These are phyloP conservation scores for Enchytraeus crypticus DNA, from an alignment of 2,888 invertebrate genomes.

Conservation along the genomic window DNA sequence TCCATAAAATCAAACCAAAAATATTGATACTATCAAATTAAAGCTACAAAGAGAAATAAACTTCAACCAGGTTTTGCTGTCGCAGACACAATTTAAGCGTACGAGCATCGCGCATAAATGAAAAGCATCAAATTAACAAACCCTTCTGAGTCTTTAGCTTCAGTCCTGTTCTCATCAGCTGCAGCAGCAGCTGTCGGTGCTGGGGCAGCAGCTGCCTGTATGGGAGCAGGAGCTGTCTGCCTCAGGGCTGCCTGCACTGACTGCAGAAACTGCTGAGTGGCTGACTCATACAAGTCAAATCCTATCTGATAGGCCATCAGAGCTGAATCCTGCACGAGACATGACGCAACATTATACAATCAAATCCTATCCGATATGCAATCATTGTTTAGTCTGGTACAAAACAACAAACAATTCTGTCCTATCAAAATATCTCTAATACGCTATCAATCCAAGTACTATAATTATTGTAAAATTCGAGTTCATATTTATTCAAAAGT, in stretches of 20 bases:
- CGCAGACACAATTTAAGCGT: too few relatives aligned
- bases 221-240: slow-evolving; percentile 38
- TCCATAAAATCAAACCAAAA: too few relatives aligned
- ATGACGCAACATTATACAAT: not conserved
- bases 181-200: too few relatives aligned
- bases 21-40: too few relatives aligned
- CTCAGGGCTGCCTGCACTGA: slow-evolving; percentile 41
- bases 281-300: slow-evolving; percentile 97
- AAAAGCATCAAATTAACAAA: too few relatives aligned
- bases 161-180: slow-evolving; percentile 9
- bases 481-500: too few relatives aligned
- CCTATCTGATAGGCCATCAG: slow-evolving; percentile 97
- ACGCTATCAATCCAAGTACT: not conserved
- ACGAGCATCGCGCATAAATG: too few relatives aligned
- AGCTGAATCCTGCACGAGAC: slow-evolving; percentile 58
- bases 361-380: not conserved
- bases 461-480: too few relatives aligned
- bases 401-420: not conserved
- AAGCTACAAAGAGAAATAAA: too few relatives aligned
- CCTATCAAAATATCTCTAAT: not conserved
- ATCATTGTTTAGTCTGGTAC: not conserved
- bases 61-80: too few relatives aligned
- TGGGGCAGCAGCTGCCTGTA: slow-evolving; percentile 13
- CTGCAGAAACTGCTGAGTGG: slow-evolving; percentile 91
- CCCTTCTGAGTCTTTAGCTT: not conserved